Conservation (phyloP, 2,797 vertebrate genomes). For the Ciconia nigra region DNA sequence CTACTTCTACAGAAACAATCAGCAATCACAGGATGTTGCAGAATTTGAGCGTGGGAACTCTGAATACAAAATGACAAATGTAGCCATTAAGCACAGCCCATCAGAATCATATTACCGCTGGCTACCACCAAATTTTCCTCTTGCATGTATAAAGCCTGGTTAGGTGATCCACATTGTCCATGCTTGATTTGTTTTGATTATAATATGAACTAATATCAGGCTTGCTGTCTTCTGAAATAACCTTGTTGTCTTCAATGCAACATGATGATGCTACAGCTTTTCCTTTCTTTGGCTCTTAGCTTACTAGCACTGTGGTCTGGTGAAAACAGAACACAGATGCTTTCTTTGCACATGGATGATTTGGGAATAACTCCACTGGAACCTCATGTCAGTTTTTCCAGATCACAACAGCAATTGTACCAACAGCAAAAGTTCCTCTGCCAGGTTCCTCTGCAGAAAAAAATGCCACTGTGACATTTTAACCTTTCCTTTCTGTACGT, state of each 20-base stretch:
- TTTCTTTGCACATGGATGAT: slow-evolving; percentile 62
- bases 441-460: neutral
- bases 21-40: neutral
- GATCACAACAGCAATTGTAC: slow-evolving; percentile 32
- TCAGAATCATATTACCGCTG: neutral
- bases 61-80: neutral
- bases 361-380: slow-evolving; percentile 55
- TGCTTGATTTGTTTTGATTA: slow-evolving; percentile 42
- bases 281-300: neutral
- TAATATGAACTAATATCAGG: slow-evolving; percentile 23
- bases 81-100: neutral
- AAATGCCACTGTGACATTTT: neutral
- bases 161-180: slow-evolving; percentile 49
- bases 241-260: slow-evolving; percentile 9
- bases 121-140: slow-evolving; percentile 41
- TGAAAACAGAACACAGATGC: slow-evolving; percentile 61
- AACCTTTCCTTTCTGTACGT: neutral
- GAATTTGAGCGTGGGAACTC: neutral
- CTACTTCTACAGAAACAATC: slow-evolving; percentile 22
- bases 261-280: neutral
- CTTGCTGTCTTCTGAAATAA: slow-evolving; percentile 39
- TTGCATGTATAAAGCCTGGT: neutral
- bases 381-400: slow-evolving; percentile 23
- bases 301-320: neutral
- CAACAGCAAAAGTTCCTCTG: neutral